Percentiles rank a stretch among this genome's conserved stretches.
Evolutionary conservation across 2,888 invertebrate genomes (phyloP).

Genomic region (Apantesis nais): DNA sequence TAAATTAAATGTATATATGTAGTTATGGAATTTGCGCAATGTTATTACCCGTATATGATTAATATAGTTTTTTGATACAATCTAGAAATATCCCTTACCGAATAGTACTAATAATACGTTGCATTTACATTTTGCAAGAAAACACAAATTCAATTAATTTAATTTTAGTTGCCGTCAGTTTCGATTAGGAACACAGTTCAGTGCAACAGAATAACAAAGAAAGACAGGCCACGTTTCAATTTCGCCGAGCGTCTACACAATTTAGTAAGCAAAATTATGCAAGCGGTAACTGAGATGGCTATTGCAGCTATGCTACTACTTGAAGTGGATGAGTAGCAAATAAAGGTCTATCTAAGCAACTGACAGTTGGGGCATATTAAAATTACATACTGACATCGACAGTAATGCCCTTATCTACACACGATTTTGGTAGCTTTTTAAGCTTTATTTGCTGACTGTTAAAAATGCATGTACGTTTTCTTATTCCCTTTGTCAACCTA

Average conservation of each 20-base stretch:
- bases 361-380: slow-evolving; percentile 42
- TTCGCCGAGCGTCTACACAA: slow-evolving; percentile 41
- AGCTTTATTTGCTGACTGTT: background rate
- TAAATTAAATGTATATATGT: too few relatives aligned
- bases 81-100: background rate
- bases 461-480: background rate
- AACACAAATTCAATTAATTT: background rate
- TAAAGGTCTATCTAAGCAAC: slow-evolving; percentile 41
- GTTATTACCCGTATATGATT: too few relatives aligned
- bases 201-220: slow-evolving; percentile 28
- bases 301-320: slow-evolving; percentile 42
- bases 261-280: slow-evolving; percentile 43
- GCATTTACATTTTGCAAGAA: background rate
- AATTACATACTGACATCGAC: slow-evolving; percentile 38
- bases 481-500: background rate
- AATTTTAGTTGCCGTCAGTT: background rate
- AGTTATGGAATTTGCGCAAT: too few relatives aligned
- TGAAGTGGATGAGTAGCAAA: slow-evolving; percentile 46
- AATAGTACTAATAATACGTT: background rate
- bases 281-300: slow-evolving; percentile 41
- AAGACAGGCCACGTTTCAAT: slow-evolving; percentile 42
- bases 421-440: background rate
- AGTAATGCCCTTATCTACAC: slow-evolving; percentile 2
- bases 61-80: too few relatives aligned
- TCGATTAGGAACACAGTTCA: slow-evolving; percentile 5